Base-by-base conservation (phyloP, 2,888 invertebrate genomes). In the Syrista parreyssii region DNA sequence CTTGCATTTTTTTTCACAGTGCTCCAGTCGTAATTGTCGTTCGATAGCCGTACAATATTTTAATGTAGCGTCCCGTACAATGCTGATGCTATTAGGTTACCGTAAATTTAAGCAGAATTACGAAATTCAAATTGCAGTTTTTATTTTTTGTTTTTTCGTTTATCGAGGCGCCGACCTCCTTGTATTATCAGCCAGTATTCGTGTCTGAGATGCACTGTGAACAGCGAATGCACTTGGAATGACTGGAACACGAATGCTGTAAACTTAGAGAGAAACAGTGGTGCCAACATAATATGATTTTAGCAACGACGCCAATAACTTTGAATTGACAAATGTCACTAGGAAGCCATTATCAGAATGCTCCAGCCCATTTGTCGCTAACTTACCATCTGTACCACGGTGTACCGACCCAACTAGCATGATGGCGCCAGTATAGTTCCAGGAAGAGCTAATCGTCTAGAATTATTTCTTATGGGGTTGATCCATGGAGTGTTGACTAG, bases 301-400 rank as follows among this genome's bases (percentile, higher is more conserved):
- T 75, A 79, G 12, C 69, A 75, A 69, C 69, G 74, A 73, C 73
- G 80, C 75, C 77, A 77, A 35, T 71, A 73, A 77, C 75, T 74
- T 32, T 36, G 71, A 32, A 71, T 73, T 31, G 32, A 36, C 30
- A 81, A 82, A 82, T 80, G 76, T 77, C 68, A 81, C 83, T 80
- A 81, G 77, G 55, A 55, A 15, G 40, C 40, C 23, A 55, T 55
- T 55, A 15, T 23, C 23, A 23, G 40, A 40, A 55, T 23, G 23
- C 23, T 23, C 23, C 9, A 15, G 23, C 23, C 1, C 23, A 23
- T 23, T 55, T 55, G 1, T 55, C 40, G 23, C 23, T 55, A 55
- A 55, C 23, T 55, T 55, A 55, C 23, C 40, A 9, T 23, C 0
- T 23, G 23, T 23, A 2, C 15, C 40, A 40, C 1, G 23, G 23